phyloP scores from a whole-genome alignment of 2,113 vertebrate species.

The Cromileptes altivelis region DNA sequence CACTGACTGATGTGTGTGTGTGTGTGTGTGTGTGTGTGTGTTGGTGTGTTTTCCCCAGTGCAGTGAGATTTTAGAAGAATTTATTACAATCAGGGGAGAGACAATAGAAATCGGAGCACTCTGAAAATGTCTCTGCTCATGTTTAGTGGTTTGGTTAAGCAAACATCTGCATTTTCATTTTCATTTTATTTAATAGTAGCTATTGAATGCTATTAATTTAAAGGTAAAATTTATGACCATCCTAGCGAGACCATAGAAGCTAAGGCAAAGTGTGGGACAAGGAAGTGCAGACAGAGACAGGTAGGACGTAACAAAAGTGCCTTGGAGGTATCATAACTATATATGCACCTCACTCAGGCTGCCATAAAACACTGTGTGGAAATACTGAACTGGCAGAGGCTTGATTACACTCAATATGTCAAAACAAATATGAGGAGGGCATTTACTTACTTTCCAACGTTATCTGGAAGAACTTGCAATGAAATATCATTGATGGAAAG shows the following conservation, averaged over 20 bases:
- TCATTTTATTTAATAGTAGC: too few relatives aligned
- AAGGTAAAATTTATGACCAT: too few relatives aligned
- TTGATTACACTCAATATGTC: neutral
- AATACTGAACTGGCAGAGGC: neutral
- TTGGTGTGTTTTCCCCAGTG: slow-evolving; percentile 13
- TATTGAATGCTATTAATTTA: too few relatives aligned
- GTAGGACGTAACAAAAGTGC: neutral
- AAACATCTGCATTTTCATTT: neutral
- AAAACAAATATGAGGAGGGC: neutral
- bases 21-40: neutral
- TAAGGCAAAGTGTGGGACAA: too few relatives aligned
- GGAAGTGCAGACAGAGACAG: too few relatives aligned
- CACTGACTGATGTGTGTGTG: slow-evolving; percentile 36
- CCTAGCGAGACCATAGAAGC: too few relatives aligned
- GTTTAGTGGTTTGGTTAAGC: slow-evolving; percentile 9
- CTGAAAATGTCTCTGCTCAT: neutral
- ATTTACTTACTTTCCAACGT: slow-evolving; percentile 97
- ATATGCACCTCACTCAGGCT: neutral
- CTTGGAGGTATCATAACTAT: neutral
- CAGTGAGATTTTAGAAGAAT: slow-evolving; percentile 8
- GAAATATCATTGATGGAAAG: slow-evolving; percentile 99
- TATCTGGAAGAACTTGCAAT: slow-evolving; percentile 94
- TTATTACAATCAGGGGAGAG: neutral
- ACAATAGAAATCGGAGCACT: neutral
- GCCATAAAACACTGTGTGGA: neutral